A percentile compares a stretch with the other conserved stretches of the same genome.
phyloP scores from a whole-genome alignment of 2,113 vertebrate genomes.

The Lamprologus tigripictilis region DNA sequence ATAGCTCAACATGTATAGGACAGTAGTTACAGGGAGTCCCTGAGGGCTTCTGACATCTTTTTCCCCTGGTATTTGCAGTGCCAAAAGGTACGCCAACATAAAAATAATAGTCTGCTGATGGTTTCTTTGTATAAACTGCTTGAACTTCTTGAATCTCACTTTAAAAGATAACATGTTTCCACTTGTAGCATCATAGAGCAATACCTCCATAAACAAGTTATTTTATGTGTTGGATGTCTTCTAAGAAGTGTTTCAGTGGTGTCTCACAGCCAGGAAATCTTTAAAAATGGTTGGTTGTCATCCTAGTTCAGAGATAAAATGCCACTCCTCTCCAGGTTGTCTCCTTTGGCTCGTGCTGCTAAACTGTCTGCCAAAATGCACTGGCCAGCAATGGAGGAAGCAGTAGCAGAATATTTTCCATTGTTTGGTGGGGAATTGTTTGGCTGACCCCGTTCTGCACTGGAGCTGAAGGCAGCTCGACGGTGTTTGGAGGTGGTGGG shows the following conservation, averaged over 20 bases:
- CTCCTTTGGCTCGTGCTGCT: not conserved
- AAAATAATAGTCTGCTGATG: not conserved
- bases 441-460: slow-evolving; percentile 4
- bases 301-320: not conserved
- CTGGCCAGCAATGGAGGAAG: not conserved
- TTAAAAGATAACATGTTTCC: accelerated
- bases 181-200: not conserved
- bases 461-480: not conserved
- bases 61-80: not conserved
- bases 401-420: slow-evolving; percentile 18
- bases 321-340: not conserved
- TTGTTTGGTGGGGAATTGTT: slow-evolving; percentile 1
- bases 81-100: not conserved
- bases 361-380: not conserved
- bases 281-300: not conserved
- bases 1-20: not conserved
- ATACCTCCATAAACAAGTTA: not conserved
- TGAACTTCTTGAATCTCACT: not conserved
- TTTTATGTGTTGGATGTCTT: not conserved
- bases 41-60: not conserved
- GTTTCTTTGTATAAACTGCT: not conserved
- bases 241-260: not conserved
- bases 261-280: not conserved
- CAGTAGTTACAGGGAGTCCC: not conserved
- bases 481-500: not conserved